These are phyloP conservation scores for Shinisaurus crocodilurus DNA, from an alignment of 2,113 vertebrate species.

Conservation along the genomic window DNA sequence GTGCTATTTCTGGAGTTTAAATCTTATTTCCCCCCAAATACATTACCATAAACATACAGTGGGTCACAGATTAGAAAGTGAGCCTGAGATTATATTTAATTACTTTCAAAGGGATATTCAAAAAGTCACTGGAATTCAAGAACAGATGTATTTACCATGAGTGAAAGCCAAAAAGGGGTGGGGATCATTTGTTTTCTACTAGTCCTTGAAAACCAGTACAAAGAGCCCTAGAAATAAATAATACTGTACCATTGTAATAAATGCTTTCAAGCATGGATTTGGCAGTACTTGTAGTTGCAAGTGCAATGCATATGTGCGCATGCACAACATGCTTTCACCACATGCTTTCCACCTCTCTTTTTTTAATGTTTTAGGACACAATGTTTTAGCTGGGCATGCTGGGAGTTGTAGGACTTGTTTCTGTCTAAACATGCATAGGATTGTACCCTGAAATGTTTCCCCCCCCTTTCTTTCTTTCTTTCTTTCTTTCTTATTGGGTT, in stretches of 20 bases:
- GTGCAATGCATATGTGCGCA: not conserved
- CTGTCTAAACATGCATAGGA: too few species aligned
- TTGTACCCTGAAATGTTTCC: too few species aligned
- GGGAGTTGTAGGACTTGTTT: too few species aligned
- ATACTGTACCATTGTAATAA: not conserved
- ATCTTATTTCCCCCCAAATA: not conserved
- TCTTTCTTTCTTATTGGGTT: not conserved
- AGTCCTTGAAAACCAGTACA: not conserved
- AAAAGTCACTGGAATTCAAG: not conserved
- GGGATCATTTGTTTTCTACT: not conserved
- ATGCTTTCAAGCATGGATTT: not conserved
- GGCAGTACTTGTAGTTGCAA: not conserved
- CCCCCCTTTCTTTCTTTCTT: too few species aligned
- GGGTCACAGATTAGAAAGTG: not conserved
- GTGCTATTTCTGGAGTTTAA: slow-evolving; percentile 23
- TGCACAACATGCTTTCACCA: not conserved
- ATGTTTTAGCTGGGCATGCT: not conserved
- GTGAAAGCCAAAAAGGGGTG: not conserved
- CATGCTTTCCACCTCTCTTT: not conserved
- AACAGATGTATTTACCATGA: not conserved
- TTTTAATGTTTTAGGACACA: not conserved
- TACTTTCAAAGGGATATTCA: not conserved
- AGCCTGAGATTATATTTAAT: not conserved
- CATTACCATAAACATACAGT: not conserved
- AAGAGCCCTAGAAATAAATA: not conserved